Base-by-base conservation (phyloP, 2,113 vertebrate species). In the Tyrannus savana region DNA sequence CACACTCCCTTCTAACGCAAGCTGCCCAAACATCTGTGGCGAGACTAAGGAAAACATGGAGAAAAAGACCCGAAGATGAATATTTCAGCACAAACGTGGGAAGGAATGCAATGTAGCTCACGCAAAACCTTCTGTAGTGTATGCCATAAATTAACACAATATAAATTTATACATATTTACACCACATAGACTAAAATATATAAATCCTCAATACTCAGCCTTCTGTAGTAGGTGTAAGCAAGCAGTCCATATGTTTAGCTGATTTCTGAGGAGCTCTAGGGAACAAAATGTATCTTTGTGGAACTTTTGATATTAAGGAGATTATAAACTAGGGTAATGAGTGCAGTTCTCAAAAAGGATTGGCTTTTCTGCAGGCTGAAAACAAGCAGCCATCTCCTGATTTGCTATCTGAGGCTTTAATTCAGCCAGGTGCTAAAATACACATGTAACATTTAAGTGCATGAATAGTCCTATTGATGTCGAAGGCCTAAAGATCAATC, bases 131-230 rank as follows among this genome's bases (percentile, higher is more conserved):
- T 98, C 98, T 98, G 98, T 97, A 98, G 97, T 62, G 60, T 97
- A 97, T 98, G 97, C 97, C 98, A 98, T 98, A 98, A 98, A 98
- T 98, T 98, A 98, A 97, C 98, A 98, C 98, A 98, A 98, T 98
- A 97, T 98, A 98, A 98, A 98, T 98, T 98, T 98, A 98, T 98
- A 98, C 97, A 98, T 98, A 97, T 98, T 98, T 98, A 98, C 97
- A 98, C 97, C 97, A 98, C 97, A 97, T 96, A 97, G 98, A 96
- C 97, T 98, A 97, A 98, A 98, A 98, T 98, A 98, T 98, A 98
- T 98, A 98, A 98, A 98, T 98, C 96, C 95, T 98, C 98, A 98
- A 97, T 98, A 97, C 96, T 98, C 97, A 97, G 95, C 97, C 96
- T 97, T 96, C 96, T 97, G 96, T 97, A 96, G 97, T 97, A 98